Conservation (phyloP, 2,888 invertebrate species). For the Thecophora atra region DNA sequence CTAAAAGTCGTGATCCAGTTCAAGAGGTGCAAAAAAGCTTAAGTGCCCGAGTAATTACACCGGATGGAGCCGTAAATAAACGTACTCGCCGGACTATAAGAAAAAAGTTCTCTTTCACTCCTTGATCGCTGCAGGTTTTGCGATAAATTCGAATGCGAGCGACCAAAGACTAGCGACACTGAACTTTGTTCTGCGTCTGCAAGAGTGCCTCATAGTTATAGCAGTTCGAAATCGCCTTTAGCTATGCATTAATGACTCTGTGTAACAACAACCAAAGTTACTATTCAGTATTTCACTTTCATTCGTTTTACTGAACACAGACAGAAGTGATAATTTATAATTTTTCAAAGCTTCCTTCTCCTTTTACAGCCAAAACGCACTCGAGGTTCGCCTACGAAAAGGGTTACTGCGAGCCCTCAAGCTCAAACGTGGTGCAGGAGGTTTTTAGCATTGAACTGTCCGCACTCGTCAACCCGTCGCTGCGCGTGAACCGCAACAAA, state of each 20-base stretch:
- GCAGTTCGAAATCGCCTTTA: background rate
- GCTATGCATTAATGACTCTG: too few relatives aligned
- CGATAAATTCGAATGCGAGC: too few relatives aligned
- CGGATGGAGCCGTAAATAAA: background rate
- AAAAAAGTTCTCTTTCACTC: too few relatives aligned
- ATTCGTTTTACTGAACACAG: background rate
- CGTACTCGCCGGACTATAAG: background rate
- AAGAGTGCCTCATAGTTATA: background rate
- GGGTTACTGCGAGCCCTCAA: slow-evolving; percentile 54
- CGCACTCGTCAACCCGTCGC: slow-evolving; percentile 44
- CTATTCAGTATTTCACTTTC: background rate
- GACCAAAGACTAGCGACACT: too few relatives aligned
- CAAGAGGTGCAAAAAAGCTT: background rate
- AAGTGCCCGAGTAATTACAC: background rate
- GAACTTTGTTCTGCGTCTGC: too few relatives aligned
- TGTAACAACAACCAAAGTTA: too few relatives aligned
- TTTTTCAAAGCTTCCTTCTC: too few relatives aligned
- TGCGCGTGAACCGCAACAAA: slow-evolving; percentile 42
- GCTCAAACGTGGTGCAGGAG: slow-evolving; percentile 50
- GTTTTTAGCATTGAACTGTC: slow-evolving; percentile 50
- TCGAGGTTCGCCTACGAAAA: slow-evolving; percentile 52
- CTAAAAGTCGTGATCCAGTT: background rate
- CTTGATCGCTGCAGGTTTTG: too few relatives aligned
- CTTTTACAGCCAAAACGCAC: slow-evolving; percentile 31
- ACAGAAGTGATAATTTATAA: too few relatives aligned